Conservation (phyloP, 2,888 invertebrate genomes). For the Phrixothrix hirtus region DNA sequence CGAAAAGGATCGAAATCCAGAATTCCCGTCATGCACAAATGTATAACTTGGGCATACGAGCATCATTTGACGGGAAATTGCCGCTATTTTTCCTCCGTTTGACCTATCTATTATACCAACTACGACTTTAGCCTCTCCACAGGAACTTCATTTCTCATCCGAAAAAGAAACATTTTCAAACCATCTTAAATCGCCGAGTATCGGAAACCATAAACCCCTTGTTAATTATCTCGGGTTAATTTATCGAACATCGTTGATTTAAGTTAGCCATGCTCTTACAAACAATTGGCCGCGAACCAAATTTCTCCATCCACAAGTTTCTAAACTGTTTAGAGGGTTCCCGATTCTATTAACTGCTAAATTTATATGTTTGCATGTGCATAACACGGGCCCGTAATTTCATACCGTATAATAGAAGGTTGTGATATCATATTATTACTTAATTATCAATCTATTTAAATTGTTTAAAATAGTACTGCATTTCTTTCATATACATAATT, state of each 20-base stretch:
- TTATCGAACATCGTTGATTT: conserved; percentile 55
- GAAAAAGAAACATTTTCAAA: no score
- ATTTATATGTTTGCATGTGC: conserved; percentile 49
- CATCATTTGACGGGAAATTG: conserved; percentile 38
- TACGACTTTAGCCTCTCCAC: conserved; percentile 9
- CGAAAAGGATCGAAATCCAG: conserved; percentile 35
- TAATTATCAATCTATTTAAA: no score
- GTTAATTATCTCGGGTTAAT: conserved; percentile 40
- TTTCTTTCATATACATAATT: no score
- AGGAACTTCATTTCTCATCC: conserved; percentile 1
- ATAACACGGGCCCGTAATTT: conserved; percentile 11
- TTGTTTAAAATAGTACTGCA: no score
- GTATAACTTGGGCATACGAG: conserved; percentile 39
- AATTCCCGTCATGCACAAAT: conserved; percentile 37
- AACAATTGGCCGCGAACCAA: conserved; percentile 56
- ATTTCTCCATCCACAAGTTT: conserved; percentile 53
- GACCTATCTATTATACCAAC: conserved; percentile 32
- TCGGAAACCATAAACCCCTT: conserved; percentile 11
- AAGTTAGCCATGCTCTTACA: conserved; percentile 53
- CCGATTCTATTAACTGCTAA: conserved; percentile 53
- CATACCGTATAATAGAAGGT: no score
- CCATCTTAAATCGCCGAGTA: no score
- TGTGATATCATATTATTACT: no score
- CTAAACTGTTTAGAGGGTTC: conserved; percentile 46
- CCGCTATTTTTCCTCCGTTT: conserved; percentile 34